phyloP scores from a whole-genome alignment of 2,888 invertebrate species.

The Camptogramma bilineatum region DNA sequence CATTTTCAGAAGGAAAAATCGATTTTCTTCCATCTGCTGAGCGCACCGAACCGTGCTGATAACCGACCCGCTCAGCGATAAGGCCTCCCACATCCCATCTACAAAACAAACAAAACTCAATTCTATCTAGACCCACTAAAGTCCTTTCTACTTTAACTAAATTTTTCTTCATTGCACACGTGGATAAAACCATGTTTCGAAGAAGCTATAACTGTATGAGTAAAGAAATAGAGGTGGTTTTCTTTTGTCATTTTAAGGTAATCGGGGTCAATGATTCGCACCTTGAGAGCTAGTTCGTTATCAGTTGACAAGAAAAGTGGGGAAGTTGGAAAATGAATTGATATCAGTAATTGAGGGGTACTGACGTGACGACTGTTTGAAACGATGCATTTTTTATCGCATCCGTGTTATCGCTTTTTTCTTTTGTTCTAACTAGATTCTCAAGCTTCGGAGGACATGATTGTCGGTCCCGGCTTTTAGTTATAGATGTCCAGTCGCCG shows the following conservation, averaged over 20 bases:
- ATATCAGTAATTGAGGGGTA: conserved; percentile 28
- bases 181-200: conserved; percentile 12
- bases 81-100: conserved; percentile 19
- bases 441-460: too few species aligned
- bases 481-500: too few species aligned
- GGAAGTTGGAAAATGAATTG: conserved; percentile 43
- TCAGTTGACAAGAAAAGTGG: conserved; percentile 72
- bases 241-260: conserved; percentile 40
- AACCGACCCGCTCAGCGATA: conserved; percentile 46
- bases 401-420: not conserved
- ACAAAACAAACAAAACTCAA: conserved; percentile 25
- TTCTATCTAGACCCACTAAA: conserved; percentile 21
- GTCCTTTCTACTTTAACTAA: conserved; percentile 7
- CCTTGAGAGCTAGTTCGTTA: conserved; percentile 74
- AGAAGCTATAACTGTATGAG: conserved; percentile 30
- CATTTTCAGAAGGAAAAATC: conserved; percentile 39
- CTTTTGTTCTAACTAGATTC: too few species aligned
- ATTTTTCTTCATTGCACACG: not conserved
- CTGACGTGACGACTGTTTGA: conserved; percentile 2
- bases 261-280: conserved; percentile 79
- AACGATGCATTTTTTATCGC: not conserved
- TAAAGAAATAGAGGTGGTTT: conserved; percentile 37
- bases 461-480: too few species aligned
- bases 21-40: conserved; percentile 50
- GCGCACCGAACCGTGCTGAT: conserved; percentile 48